These are phyloP conservation scores for Diadema setosum DNA, from an alignment of 35 echinoderm and acorn worm genomes.

Conservation along the genomic window DNA sequence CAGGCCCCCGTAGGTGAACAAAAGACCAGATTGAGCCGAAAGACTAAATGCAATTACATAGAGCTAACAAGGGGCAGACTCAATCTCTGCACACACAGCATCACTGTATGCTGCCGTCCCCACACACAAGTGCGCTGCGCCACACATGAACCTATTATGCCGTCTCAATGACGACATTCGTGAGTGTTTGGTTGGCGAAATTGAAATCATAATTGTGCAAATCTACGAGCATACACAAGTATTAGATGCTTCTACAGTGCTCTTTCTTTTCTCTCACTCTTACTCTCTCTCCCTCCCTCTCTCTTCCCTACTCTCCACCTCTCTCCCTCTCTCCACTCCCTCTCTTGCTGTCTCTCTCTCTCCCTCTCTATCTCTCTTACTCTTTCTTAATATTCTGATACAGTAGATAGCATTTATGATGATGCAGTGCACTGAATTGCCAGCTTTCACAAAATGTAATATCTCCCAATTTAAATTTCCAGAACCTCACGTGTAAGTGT, in stretches of 20 bases:
- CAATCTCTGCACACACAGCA: neutral
- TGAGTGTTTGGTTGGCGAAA: constrained; percentile 1
- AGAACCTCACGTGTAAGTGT: too few relatives aligned
- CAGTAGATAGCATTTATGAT: too few relatives aligned
- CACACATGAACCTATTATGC: constrained; percentile 13
- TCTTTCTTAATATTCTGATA: too few relatives aligned
- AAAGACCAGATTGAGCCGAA: constrained; percentile 1
- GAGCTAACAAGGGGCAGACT: neutral
- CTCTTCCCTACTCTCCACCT: neutral
- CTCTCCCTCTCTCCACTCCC: neutral
- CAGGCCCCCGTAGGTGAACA: neutral
- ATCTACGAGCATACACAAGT: neutral
- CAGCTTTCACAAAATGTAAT: too few relatives aligned
- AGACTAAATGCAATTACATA: constrained; percentile 2
- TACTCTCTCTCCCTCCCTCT: neutral
- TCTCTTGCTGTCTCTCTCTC: neutral
- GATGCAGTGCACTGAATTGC: too few relatives aligned
- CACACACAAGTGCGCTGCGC: neutral
- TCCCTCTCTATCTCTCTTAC: too few relatives aligned
- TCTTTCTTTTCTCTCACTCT: neutral
- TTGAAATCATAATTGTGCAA: constrained; percentile 33
- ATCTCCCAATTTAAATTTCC: too few relatives aligned
- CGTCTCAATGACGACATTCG: neutral
- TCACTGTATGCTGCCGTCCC: neutral
- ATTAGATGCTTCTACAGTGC: neutral